Percentiles rank a stretch among this genome's conserved stretches.
phyloP scores from a whole-genome alignment of 2,797 vertebrate genomes.

The Chelon labrosus region DNA sequence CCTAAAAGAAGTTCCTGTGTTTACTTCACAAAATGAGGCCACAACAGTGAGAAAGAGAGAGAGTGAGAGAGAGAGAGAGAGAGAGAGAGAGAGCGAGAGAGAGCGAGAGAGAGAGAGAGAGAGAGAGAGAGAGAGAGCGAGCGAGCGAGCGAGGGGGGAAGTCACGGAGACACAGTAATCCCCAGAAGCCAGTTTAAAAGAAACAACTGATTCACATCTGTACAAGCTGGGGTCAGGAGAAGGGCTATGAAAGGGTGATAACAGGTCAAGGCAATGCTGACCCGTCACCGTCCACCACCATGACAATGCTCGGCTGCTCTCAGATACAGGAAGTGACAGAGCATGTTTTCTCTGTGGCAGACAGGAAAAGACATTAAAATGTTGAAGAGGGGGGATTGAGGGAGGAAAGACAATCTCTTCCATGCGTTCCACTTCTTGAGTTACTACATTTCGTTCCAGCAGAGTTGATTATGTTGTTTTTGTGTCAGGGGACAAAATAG shows the following conservation, averaged over 20 bases:
- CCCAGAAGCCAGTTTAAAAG: constrained; percentile 44
- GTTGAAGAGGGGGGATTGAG: constrained; percentile 26
- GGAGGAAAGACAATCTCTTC: constrained; percentile 35
- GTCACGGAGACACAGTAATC: constrained; percentile 33
- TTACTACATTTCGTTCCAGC: constrained; percentile 15
- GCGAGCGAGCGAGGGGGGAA: constrained; percentile 2
- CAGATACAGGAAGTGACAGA: constrained; percentile 84
- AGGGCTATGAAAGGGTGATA: constrained; percentile 12
- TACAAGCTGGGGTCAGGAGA: constrained; percentile 11
- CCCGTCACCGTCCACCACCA: constrained; percentile 34
- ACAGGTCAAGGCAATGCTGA: constrained; percentile 54
- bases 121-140: constrained; percentile 5
- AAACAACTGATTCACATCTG: constrained; percentile 53
- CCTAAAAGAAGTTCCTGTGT: constrained; percentile 68
- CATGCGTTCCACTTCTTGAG: constrained; percentile 21
- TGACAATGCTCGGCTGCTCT: constrained; percentile 48
- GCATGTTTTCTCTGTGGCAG: constrained; percentile 79
- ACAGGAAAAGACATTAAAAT: constrained; percentile 83
- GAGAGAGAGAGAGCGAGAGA: neutral
- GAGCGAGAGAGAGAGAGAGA: neutral
- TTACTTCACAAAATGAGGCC: constrained; percentile 61
- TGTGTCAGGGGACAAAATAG: neutral
- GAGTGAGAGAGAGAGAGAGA: neutral
- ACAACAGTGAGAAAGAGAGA: constrained; percentile 28
- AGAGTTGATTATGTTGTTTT: constrained; percentile 1